Base-by-base conservation (phyloP, 2,888 invertebrate genomes). In the Dioctria rufipes region DNA sequence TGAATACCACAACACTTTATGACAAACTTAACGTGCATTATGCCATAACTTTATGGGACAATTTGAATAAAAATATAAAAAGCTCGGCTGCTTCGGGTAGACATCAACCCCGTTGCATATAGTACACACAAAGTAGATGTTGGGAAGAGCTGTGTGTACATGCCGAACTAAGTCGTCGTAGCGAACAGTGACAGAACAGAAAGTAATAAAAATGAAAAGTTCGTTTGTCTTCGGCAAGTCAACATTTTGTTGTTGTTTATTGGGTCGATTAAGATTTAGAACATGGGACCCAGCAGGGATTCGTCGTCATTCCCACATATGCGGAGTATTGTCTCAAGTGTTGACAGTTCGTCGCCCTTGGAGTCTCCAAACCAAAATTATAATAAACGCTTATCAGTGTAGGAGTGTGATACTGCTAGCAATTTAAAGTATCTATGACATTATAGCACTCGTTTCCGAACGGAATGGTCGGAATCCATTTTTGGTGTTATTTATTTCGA, bases 31-130 rank as follows among this genome's bases (percentile, higher is more conserved):
- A 77, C 77, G 63, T 77, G 63, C 63, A 77, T 77, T 63, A 77
- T 77, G 43, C 77, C 77, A 77, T 77, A 77, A 77, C 77, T 77
- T 77, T 77, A 77, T 77, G 77, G 77, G 77, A 77, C 77, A 77
- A 77, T 77, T 77, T 77, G 77, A 77, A 77, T 77, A 77, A 77
- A 63, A 77, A 77, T 77, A 77, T 77, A 77, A 77, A 77, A 77
- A 46, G 49, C 43, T 63, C 63, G 5, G 40, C 13, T 37, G 63
- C 63, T 63, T 37, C 37, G 8, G 25, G 63, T 39, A 40, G 39
- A 40, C 39, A 25, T 25, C 25, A 63, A 39, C 39, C 43, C n/a
- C 37, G 77, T 37, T 77, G 77, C 63, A 77, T 63, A 77, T 8
- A 46, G 25, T 42, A 63, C 63, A 77, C 51, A 77, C 77, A 77